Evolutionary conservation across 2,888 invertebrate species (phyloP).

Genomic region (Carterocephalus palaemon): DNA sequence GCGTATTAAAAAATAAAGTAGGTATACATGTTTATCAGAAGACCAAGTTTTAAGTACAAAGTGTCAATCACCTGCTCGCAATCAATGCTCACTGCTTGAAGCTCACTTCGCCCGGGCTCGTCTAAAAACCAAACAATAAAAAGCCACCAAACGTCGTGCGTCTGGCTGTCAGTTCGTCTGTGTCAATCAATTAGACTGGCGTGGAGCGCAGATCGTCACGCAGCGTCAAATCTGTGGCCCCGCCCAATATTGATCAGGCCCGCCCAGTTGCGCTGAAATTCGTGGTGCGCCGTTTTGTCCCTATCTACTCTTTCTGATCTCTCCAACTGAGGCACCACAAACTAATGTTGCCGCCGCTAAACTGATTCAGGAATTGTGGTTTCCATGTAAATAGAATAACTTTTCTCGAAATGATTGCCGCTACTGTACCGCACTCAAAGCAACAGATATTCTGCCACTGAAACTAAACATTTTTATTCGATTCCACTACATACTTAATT

Average conservation of each 20-base stretch:
- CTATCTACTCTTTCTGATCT: constrained; percentile 38
- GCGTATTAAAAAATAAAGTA: no score
- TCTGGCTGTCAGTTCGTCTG: constrained; percentile 66
- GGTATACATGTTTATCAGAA: no score
- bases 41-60: no score
- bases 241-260: constrained; percentile 65
- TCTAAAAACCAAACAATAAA: constrained; percentile 58
- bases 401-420: constrained; percentile 12
- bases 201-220: constrained; percentile 59
- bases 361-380: constrained; percentile 15
- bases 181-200: constrained; percentile 71
- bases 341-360: constrained; percentile 14
- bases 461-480: constrained; percentile 12
- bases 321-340: constrained; percentile 31
- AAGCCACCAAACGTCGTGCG: constrained; percentile 53
- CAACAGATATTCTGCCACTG: constrained; percentile 10
- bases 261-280: constrained; percentile 64
- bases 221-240: constrained; percentile 57
- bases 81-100: constrained; percentile 48
- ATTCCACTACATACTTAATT: constrained; percentile 5
- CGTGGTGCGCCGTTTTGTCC: constrained; percentile 39
- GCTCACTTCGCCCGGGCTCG: constrained; percentile 34
- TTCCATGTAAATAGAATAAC: constrained; percentile 5
- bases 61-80: no score
- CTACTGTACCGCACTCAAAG: constrained; percentile 4